phyloP scores from a whole-genome alignment of 2,797 vertebrate species.

The Avahi laniger region DNA sequence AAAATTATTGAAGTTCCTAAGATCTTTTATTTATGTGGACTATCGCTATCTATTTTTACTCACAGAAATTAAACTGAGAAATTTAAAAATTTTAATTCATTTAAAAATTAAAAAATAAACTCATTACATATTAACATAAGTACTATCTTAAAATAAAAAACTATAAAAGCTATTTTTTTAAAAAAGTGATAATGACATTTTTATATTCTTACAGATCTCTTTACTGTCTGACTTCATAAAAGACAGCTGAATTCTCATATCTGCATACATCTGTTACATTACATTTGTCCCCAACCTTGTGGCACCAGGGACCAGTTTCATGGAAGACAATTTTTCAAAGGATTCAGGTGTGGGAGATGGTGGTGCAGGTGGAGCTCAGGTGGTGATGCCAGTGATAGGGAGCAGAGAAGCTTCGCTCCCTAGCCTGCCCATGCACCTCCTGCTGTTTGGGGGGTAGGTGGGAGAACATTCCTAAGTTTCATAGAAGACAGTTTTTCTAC shows the following conservation, averaged over 20 bases:
- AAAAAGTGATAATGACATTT: neutral
- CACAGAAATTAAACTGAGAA: slow-evolving; percentile 15
- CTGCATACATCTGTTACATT: neutral
- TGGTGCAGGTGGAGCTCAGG: too few relatives aligned
- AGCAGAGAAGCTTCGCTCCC: too few relatives aligned
- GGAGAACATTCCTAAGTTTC: too few relatives aligned
- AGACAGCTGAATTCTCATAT: neutral
- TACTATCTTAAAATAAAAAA: slow-evolving; percentile 23
- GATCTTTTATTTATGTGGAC: neutral
- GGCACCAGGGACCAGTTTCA: too few relatives aligned
- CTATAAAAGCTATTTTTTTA: neutral
- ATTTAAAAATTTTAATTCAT: slow-evolving; percentile 6
- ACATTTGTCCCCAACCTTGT: too few relatives aligned
- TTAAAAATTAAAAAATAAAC: neutral
- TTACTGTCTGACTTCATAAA: slow-evolving; percentile 18
- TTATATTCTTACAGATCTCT: slow-evolving; percentile 27
- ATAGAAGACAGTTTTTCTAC: too few relatives aligned
- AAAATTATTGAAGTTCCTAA: neutral
- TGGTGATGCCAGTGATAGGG: too few relatives aligned
- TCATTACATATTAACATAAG: neutral
- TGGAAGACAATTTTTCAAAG: too few relatives aligned
- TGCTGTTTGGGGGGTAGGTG: too few relatives aligned
- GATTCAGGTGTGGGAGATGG: too few relatives aligned
- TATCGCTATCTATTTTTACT: neutral
- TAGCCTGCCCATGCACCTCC: too few relatives aligned